Base-by-base conservation (phyloP, 2,113 vertebrate species). In the Benitochromis conjunctus region DNA sequence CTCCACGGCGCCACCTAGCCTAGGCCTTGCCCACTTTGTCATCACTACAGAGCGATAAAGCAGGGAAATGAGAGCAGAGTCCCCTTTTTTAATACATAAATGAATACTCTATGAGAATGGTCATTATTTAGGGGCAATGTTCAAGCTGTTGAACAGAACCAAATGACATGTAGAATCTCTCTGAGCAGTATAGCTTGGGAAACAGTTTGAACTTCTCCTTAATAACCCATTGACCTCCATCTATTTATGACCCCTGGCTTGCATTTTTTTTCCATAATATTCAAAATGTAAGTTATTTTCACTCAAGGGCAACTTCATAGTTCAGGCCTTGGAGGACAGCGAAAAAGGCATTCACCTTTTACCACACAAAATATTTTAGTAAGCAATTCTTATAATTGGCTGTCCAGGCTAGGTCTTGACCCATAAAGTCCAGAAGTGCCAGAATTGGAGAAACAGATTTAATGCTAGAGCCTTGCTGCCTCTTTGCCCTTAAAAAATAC, bases 341-440 rank as follows among this genome's bases (percentile, higher is more conserved):
- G 91, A 92, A 93, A 94, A 89, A 91, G 89, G 55, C 91, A 87
- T 93, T 96, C 94, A 95, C 94, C 94, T 96, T 95, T 97, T 95
- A 95, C 85, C 92, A 91, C 88, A 93, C 81, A 94, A 95, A 96
- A 96, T 96, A 95, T 96, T 96, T 96, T 93, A 95, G 94, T 96
- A 96, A 95, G 94, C 95, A 95, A 94, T 95, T 96, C 93, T 96
- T 96, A 94, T 95, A 97, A 96, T 96, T 96, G 94, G 94, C 90
- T 95, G 94, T 95, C 93, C 91, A 60, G 91, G 90, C 88, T 80
- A 90, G 91, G 94, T 95, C 94, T 91, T 95, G 95, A 95, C 94
- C 96, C 94, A 94, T 95, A 94, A 95, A 96, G 88, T 94, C 94
- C 89, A 95, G 92, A 95, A 95, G 92, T 95, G 93, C 94, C 95